Conservation (phyloP, 2,888 invertebrate genomes). For the Gymnosoma rotundatum region DNA sequence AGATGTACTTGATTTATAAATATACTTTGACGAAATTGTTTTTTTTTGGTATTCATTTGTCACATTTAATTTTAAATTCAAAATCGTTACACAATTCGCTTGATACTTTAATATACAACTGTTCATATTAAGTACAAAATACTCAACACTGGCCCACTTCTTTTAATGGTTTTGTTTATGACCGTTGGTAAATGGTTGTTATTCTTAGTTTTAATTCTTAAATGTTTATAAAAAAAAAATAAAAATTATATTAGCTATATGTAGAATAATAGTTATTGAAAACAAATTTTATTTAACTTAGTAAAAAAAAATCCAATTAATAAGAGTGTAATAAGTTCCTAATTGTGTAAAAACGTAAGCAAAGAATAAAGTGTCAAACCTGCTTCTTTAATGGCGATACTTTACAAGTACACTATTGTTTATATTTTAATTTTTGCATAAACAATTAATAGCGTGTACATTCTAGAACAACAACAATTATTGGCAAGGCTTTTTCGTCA, state of each 20-base stretch:
- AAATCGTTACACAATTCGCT: background rate
- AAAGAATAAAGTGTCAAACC: slow-evolving; percentile 42
- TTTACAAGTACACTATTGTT: background rate
- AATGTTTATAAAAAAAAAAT: no score
- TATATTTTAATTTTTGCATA: no score
- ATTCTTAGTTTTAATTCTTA: no score
- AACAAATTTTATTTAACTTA: background rate
- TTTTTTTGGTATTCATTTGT: no score
- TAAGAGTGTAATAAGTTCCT: slow-evolving; percentile 4
- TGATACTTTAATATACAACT: slow-evolving; percentile 5
- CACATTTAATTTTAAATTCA: no score
- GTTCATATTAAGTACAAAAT: background rate
- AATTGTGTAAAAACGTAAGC: background rate
- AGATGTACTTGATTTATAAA: no score
- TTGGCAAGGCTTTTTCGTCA: no score
- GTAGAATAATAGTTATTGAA: background rate
- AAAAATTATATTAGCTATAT: background rate
- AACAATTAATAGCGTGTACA: no score
- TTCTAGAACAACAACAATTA: no score
- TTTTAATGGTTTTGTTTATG: slow-evolving; percentile 1
- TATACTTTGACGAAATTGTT: no score
- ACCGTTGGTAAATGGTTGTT: background rate
- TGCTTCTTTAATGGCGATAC: slow-evolving; percentile 20
- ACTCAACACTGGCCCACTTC: background rate
- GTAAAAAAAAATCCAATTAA: background rate